Evolutionary conservation across 1,140 invertebrate genomes (phyloP).

Genomic region (Drosophila chauvacae): DNA sequence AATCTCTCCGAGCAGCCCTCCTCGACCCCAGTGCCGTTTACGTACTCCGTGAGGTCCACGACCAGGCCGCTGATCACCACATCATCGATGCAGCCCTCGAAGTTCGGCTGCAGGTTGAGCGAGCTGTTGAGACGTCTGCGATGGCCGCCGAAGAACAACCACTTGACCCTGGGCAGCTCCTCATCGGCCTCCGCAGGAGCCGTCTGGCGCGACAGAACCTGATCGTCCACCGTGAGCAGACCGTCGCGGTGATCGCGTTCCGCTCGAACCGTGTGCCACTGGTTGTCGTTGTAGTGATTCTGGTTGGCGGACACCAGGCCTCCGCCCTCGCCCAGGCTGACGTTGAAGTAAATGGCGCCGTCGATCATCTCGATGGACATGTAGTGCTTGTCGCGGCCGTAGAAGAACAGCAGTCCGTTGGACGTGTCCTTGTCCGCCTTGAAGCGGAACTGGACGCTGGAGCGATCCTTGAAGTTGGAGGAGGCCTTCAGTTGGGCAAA

Average conservation of each 20-base stretch:
- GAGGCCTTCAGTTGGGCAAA: slow-evolving; percentile 89
- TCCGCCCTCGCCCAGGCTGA: slow-evolving; percentile 88
- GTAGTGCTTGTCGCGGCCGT: slow-evolving; percentile 90
- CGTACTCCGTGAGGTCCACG: slow-evolving; percentile 92
- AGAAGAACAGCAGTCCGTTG: slow-evolving; percentile 95
- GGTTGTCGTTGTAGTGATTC: slow-evolving; percentile 90
- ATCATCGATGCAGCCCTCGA: slow-evolving; percentile 97
- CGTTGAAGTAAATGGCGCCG: slow-evolving; percentile 90
- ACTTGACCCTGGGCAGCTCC: slow-evolving; percentile 86
- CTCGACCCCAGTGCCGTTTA: slow-evolving; percentile 91
- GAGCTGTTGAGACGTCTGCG: slow-evolving; percentile 88
- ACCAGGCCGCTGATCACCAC: slow-evolving; percentile 90
- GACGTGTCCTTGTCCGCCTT: slow-evolving; percentile 90
- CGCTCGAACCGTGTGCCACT: slow-evolving; percentile 92
- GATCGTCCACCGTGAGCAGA: slow-evolving; percentile 89
- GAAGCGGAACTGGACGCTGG: slow-evolving; percentile 90
- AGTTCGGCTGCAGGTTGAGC: slow-evolving; percentile 90
- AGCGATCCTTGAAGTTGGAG: slow-evolving; percentile 86
- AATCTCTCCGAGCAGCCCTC: slow-evolving; percentile 92
- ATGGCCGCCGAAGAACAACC: slow-evolving; percentile 96
- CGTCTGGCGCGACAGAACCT: slow-evolving; percentile 84
- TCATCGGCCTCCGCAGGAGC: slow-evolving; percentile 72
- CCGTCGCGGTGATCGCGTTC: slow-evolving; percentile 88
- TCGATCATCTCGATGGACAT: slow-evolving; percentile 93
- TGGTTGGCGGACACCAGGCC: slow-evolving; percentile 86